A percentile compares a stretch with the other conserved stretches of the same genome.
phyloP scores from a whole-genome alignment of 2,113 vertebrate species.

The Apistogramma diplotaenia region DNA sequence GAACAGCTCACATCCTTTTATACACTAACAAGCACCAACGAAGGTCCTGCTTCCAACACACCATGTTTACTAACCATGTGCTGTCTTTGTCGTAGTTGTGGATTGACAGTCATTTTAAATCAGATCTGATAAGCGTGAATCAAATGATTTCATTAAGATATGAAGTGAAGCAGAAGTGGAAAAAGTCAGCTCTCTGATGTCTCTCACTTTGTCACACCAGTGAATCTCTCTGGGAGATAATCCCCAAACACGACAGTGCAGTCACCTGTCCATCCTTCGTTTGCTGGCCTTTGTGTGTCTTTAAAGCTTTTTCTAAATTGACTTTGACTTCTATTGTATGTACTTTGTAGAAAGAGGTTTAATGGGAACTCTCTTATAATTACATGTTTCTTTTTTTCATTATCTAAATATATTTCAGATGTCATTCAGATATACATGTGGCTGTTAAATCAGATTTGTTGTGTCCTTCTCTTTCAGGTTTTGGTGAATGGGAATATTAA shows the following conservation, averaged over 20 bases:
- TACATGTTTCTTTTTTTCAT: background rate
- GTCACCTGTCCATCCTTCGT: background rate
- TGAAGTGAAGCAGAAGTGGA: background rate
- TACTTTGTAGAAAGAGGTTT: fast-evolving
- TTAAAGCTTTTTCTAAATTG: background rate
- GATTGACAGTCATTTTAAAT: background rate
- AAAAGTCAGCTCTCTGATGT: background rate
- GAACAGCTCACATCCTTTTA: background rate
- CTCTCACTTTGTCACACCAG: background rate
- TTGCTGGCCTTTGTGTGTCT: background rate
- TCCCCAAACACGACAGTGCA: background rate
- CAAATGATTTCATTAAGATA: background rate
- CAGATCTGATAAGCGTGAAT: background rate
- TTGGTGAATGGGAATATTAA: conserved; percentile 79
- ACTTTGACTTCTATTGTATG: background rate
- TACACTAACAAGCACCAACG: background rate
- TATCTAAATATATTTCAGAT: too few relatives aligned
- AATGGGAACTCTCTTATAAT: background rate
- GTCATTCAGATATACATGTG: background rate
- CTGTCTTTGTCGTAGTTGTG: background rate
- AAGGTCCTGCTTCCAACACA: background rate
- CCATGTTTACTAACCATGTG: background rate
- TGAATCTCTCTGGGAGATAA: background rate
- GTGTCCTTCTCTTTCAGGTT: conserved; percentile 63
- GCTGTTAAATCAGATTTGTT: background rate